phyloP scores from a whole-genome alignment of 2,797 vertebrate species.

The Falco peregrinus region DNA sequence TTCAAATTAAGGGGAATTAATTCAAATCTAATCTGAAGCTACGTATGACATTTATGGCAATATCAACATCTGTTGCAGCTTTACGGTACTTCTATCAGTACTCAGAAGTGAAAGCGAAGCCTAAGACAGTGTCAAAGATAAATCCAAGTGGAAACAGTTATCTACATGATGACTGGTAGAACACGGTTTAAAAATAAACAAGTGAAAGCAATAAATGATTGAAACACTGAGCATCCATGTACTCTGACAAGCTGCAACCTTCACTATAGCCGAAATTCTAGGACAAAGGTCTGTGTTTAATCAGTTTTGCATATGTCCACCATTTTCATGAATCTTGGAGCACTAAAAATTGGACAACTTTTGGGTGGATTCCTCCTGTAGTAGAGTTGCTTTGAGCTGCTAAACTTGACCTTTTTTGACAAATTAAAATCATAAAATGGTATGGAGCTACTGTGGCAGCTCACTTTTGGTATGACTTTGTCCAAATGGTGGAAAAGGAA shows the following conservation, averaged over 20 bases:
- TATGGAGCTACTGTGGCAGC: neutral
- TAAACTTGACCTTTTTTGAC: neutral
- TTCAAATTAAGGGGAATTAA: neutral
- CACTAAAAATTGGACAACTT: neutral
- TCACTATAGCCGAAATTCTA: neutral
- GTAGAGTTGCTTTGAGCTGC: neutral
- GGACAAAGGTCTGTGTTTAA: neutral
- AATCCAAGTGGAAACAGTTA: neutral
- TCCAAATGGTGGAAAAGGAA: neutral
- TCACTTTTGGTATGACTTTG: neutral
- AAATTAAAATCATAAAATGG: neutral
- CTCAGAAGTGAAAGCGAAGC: neutral
- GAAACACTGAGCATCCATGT: neutral
- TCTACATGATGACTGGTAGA: neutral
- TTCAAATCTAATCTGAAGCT: neutral
- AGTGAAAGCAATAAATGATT: neutral
- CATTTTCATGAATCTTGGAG: neutral
- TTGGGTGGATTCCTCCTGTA: neutral
- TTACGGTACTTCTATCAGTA: neutral
- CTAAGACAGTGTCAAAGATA: neutral
- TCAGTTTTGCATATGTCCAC: neutral
- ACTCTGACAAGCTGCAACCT: neutral
- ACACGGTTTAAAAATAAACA: neutral
- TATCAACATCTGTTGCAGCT: neutral
- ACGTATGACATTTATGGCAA: neutral